A percentile compares a stretch with the other conserved stretches of the same genome.
Conservation (phyloP, 2,113 vertebrate genomes). For the Trematocara zebra region DNA sequence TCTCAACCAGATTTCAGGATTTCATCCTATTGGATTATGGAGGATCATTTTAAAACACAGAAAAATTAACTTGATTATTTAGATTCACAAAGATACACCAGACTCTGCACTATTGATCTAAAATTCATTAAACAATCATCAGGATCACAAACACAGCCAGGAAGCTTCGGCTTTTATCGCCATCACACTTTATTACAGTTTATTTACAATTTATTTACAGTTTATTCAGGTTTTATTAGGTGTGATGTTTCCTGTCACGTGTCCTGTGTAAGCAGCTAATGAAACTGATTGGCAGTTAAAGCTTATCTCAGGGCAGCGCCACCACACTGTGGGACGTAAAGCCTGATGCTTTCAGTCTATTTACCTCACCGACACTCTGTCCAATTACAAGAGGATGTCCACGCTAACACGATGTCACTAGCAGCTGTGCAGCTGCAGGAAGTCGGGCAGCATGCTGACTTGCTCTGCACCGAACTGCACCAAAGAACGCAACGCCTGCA, state of each 20-base stretch:
- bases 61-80: not conserved
- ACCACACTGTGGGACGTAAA: not conserved
- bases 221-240: not conserved
- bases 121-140: not conserved
- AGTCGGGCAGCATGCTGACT: conserved; percentile 79
- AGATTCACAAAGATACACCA: not conserved
- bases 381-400: not conserved
- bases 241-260: not conserved
- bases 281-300: not conserved
- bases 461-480: conserved; percentile 77
- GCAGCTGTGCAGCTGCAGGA: conserved; percentile 78
- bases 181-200: not conserved
- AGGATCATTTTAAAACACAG: not conserved
- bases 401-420: not conserved
- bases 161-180: not conserved
- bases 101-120: not conserved
- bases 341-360: not conserved
- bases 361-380: not conserved
- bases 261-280: not conserved
- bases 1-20: not conserved
- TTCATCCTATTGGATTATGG: not conserved
- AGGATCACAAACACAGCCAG: not conserved
- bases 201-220: not conserved
- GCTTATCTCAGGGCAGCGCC: not conserved
- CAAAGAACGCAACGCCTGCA: conserved; percentile 82